These are phyloP conservation scores for Microtus richardsoni DNA, from an alignment of 2,113 vertebrate genomes.

Conservation along the genomic window DNA sequence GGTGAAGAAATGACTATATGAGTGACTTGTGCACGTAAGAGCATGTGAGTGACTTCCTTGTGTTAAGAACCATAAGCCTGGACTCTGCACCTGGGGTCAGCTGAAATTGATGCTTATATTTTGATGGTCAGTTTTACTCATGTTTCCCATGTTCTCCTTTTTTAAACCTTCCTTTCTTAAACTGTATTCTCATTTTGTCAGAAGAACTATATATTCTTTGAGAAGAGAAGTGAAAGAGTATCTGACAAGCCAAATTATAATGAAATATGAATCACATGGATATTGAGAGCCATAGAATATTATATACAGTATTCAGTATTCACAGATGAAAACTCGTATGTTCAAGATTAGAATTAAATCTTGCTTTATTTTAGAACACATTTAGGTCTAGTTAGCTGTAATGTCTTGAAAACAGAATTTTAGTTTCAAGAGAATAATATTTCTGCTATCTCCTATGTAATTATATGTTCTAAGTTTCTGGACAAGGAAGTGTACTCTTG, in stretches of 20 bases:
- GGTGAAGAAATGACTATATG: neutral
- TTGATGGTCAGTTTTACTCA: neutral
- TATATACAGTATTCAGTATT: neutral
- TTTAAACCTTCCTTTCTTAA: slow-evolving; percentile 4
- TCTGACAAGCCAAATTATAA: slow-evolving; percentile 21
- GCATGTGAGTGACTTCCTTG: neutral
- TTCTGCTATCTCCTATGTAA: slow-evolving; percentile 36
- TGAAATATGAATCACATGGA: slow-evolving; percentile 29
- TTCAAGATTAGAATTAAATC: slow-evolving; percentile 26
- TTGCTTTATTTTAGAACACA: slow-evolving; percentile 49
- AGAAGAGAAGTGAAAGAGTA: neutral
- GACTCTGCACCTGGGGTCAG: neutral
- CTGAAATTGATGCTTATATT: neutral
- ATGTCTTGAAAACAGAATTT: slow-evolving; percentile 50
- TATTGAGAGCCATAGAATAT: slow-evolving; percentile 31
- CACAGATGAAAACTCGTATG: neutral
- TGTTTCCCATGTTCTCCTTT: slow-evolving; percentile 8
- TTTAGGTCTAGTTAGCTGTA: neutral
- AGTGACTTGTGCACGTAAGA: neutral
- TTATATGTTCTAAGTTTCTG: slow-evolving; percentile 58
- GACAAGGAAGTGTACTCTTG: neutral
- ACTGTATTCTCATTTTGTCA: slow-evolving; percentile 55
- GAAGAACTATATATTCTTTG: slow-evolving; percentile 46
- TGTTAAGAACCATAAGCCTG: neutral
- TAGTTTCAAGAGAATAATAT: slow-evolving; percentile 31